Evolutionary conservation across 2,888 invertebrate genomes (phyloP), one percentile per base, ranked within the genome.

Genomic region (Xylota segnis): DNA sequence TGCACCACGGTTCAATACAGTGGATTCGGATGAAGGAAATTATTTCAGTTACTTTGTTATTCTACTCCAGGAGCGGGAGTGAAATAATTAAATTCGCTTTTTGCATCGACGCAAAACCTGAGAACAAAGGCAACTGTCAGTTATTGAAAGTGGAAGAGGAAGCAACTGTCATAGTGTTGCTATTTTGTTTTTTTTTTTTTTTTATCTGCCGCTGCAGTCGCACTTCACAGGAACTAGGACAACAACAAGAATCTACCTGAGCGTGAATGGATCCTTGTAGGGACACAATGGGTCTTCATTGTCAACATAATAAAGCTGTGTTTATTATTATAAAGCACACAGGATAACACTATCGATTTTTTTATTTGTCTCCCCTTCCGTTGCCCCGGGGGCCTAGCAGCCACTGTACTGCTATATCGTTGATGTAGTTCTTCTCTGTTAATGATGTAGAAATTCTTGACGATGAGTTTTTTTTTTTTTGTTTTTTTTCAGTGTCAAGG

Each of bases 271-370:
- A 45, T 77, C 70, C 77, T 63, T 54, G 27, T 27, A 54, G 45
- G 52, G 27, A 56, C 70, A 70, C 77, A 77, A 61, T 71, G 61
- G 61, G 56, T 45, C 47, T 71, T 47, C 78, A 47, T 63, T 78
- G 78, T 71, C 61, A 78, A 71, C 78, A 78, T 54, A 74, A 63
- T 63, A 56, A 71, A 54, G 14, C 54, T 29, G 68, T 68, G 16
- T 70, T 76, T 47, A 61, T 61, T 68, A 68, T 58, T 23, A 61
- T 43, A 34, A 34, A 54, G 27, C 43, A 45, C 27, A 65, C 47
- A 47, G 45, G 37, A 74, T 54, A 61, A 23, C 12, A 40, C 34
- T 66, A 66, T 76, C 75, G 75, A 77, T 77, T 66, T 65, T 58
- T 18, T 9, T 14, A 4, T 34, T 10, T 66, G 37, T 40, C 7